These are phyloP conservation scores for Neotragus moschatus DNA, from an alignment of 2,113 vertebrate genomes.

Conservation along the genomic window DNA sequence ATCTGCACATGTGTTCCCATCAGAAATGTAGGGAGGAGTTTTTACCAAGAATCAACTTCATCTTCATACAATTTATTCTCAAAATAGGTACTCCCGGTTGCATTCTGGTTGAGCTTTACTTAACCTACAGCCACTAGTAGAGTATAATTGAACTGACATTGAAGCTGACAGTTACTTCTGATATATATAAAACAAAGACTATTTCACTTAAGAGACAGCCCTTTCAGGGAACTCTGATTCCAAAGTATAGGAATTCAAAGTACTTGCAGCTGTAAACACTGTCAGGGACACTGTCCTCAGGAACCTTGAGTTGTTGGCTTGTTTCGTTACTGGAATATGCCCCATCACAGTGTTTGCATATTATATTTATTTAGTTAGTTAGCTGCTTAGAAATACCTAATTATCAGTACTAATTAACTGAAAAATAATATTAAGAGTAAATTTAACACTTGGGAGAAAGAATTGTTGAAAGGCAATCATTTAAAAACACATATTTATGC, in stretches of 20 bases:
- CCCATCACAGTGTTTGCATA: neutral
- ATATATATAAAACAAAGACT: neutral
- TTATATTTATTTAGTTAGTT: neutral
- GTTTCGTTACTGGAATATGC: neutral
- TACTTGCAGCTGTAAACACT: rapidly evolving
- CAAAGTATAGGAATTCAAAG: neutral
- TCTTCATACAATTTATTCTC: neutral
- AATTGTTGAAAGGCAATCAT: neutral
- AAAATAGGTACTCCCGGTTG: neutral
- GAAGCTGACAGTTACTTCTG: neutral
- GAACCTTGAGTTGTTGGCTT: neutral
- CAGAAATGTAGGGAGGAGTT: neutral
- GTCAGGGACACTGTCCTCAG: rapidly evolving
- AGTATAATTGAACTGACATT: neutral
- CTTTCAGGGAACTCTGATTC: neutral
- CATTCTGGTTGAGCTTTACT: neutral
- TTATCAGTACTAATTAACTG: neutral
- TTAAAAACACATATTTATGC: neutral
- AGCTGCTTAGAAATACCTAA: neutral
- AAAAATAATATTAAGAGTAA: neutral
- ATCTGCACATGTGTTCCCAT: neutral
- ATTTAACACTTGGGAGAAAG: neutral
- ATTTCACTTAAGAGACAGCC: neutral
- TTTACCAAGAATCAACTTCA: neutral
- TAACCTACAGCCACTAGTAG: neutral